A percentile compares a stretch with the other conserved stretches of the same genome.
These are phyloP conservation scores for Automeris io DNA, from an alignment of 2,888 invertebrate species.

Conservation along the genomic window DNA sequence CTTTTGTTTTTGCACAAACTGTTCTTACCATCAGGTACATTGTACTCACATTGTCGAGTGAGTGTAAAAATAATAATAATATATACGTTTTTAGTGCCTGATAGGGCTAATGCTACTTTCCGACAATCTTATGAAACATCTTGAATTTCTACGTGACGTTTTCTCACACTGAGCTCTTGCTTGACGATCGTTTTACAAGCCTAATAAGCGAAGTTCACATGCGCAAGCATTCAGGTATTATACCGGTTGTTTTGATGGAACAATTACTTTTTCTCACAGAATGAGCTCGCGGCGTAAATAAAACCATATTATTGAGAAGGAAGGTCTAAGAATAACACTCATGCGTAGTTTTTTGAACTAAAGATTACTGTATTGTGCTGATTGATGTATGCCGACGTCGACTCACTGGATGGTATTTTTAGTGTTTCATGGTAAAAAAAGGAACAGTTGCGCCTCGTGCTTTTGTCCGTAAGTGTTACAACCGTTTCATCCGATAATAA, in stretches of 20 bases:
- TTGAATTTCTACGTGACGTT: neutral
- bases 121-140: neutral
- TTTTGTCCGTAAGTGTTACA: too few relatives aligned
- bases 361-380: neutral
- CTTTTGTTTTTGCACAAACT: too few relatives aligned
- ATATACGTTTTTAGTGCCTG: too few relatives aligned
- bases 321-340: neutral
- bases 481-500: too few relatives aligned
- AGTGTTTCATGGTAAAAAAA: too few relatives aligned
- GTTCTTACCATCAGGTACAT: too few relatives aligned
- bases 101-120: neutral
- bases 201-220: slow-evolving; percentile 6
- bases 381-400: too few relatives aligned
- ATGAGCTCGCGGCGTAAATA: neutral
- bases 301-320: neutral
- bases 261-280: slow-evolving; percentile 7
- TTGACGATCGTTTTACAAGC: neutral
- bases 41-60: too few relatives aligned
- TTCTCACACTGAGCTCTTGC: slow-evolving; percentile 4
- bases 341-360: neutral
- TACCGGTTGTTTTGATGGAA: slow-evolving; percentile 6
- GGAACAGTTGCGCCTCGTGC: too few relatives aligned
- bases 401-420: too few relatives aligned
- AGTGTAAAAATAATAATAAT: too few relatives aligned
- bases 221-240: neutral